Evolutionary conservation across 2,113 vertebrate genomes (phyloP), one percentile per base, ranked within the genome.

Genomic region (Varanus komodoensis): DNA sequence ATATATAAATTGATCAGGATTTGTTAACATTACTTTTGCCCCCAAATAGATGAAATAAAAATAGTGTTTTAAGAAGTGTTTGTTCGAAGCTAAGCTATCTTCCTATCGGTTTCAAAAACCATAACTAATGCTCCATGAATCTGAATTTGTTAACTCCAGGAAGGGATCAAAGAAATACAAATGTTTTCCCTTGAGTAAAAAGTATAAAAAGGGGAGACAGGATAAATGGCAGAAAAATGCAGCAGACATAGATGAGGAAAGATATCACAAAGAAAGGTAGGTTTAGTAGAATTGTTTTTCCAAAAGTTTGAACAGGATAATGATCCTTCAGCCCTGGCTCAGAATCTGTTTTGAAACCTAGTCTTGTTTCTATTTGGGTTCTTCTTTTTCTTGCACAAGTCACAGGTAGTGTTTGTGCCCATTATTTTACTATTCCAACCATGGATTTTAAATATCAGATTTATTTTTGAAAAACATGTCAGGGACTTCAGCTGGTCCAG

Each of bases 181-280:
- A 84, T 82, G 84, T 1, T 77, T 29, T 38, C 6, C 75, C 67
- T 73, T 73, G n/a, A 87, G 86, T 64, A 83, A 90, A 92, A 87
- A 64, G 54, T 61, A 14, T 34, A 85, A 25, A 61, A 80, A 25
- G 77, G 78, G 77, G 80, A 34, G 32, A 84, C 6, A 57, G 23
- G 32, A 82, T 52, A 91, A 50, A 85, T 0, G 12, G 1, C 8
- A 68, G 67, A 8, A 86, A 23, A n/a, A 21, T 75, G 14, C 64
- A 75, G 81, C 79, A 84, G 57, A 19, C 81, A 23, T 29, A 6
- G 11, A 67, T 54, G 75, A 34, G 52, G 17, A 44, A 77, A 57
- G 0, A 75, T 50, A 32, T 27, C 8, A 38, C 27, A 19, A 44
- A 2, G 23, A 54, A 52, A 32, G 17, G 1, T 11, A 32, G 32